Evolutionary conservation across 1,140 invertebrate genomes (phyloP).

Genomic region (Camponotus pennsylvanicus): DNA sequence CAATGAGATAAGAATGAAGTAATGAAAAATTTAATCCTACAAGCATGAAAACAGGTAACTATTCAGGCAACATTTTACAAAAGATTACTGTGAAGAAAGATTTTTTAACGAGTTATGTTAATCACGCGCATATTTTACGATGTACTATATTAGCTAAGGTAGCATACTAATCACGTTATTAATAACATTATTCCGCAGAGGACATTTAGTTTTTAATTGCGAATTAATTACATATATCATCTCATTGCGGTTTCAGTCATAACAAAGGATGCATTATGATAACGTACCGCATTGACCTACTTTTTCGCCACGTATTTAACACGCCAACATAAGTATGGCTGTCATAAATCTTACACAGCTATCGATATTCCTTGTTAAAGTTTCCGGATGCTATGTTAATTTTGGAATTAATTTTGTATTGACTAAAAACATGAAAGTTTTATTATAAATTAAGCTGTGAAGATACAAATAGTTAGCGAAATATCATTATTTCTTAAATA

Average conservation of each 20-base stretch:
- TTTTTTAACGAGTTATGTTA: slow-evolving; percentile 2
- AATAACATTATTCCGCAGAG: not conserved
- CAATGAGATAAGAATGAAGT: not conserved
- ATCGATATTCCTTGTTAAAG: not conserved
- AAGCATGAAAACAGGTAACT: not conserved
- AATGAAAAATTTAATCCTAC: slow-evolving; percentile 12
- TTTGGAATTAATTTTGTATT: slow-evolving; percentile 19
- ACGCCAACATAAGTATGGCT: slow-evolving; percentile 8
- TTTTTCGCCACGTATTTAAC: slow-evolving; percentile 30
- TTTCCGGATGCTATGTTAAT: not conserved
- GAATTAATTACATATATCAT: slow-evolving; percentile 21
- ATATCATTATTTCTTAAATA: not conserved
- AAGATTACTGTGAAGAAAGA: not conserved
- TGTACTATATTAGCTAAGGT: not conserved
- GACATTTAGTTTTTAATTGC: not conserved
- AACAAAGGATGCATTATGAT: slow-evolving; percentile 37
- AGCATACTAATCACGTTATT: slow-evolving; percentile 16
- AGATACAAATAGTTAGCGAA: not conserved
- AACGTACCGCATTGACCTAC: slow-evolving; percentile 36
- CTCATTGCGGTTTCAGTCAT: slow-evolving; percentile 23
- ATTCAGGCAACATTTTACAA: not conserved
- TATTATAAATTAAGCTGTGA: not conserved
- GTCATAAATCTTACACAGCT: not conserved
- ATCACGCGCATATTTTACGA: not conserved
- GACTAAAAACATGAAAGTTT: not conserved